Percentiles rank a stretch among this genome's conserved stretches.
Conservation (phyloP, 2,113 vertebrate genomes). For the Ceyx margarethae region DNA sequence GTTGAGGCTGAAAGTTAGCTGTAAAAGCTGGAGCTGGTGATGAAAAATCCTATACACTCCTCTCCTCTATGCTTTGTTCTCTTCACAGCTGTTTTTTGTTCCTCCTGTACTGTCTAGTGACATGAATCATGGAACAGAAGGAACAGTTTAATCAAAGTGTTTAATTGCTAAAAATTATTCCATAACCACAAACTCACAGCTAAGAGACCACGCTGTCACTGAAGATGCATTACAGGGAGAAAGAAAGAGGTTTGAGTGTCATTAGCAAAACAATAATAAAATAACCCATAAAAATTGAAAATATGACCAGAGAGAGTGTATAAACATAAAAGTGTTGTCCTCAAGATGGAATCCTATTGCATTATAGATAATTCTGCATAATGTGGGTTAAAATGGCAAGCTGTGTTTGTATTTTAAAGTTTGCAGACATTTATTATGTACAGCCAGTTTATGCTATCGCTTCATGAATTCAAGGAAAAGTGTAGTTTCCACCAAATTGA, state of each 20-base stretch:
- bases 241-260: background rate
- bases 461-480: background rate
- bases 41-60: background rate
- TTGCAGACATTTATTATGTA: background rate
- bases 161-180: conserved; percentile 55
- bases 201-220: background rate
- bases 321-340: conserved; percentile 2
- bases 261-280: conserved; percentile 21
- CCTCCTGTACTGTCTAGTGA: background rate
- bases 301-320: background rate
- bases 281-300: conserved; percentile 9
- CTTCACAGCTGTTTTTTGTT: background rate
- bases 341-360: conserved; percentile 12
- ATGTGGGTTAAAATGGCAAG: background rate
- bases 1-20: background rate
- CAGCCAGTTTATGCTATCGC: background rate
- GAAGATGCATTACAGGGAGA: background rate
- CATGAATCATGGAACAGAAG: conserved; percentile 27
- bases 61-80: background rate
- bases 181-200: background rate
- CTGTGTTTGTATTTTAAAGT: conserved; percentile 11
- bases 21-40: background rate
- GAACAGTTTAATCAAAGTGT: conserved; percentile 32
- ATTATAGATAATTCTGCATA: conserved; percentile 23
- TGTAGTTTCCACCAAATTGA: background rate